phyloP scores from a whole-genome alignment of 53 echinoderm and acorn worm species.

The Arbacia lixula region DNA sequence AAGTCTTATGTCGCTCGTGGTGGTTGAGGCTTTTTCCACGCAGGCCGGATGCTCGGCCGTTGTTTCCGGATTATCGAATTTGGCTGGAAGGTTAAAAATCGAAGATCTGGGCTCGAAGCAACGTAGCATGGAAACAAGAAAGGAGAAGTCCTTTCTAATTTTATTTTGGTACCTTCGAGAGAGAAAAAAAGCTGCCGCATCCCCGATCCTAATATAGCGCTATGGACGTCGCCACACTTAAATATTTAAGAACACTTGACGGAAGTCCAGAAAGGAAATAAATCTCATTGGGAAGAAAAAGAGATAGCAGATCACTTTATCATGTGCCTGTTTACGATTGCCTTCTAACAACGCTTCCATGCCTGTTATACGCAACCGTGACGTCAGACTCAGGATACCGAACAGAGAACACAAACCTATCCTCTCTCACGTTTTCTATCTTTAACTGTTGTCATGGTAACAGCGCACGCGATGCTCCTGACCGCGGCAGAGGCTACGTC shows the following conservation, averaged over 20 bases:
- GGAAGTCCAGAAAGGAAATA: constrained; percentile 30
- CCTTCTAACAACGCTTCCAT: constrained; percentile 31
- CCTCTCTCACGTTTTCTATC: constrained; percentile 46
- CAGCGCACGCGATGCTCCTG: constrained; percentile 49
- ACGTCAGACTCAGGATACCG: constrained; percentile 42
- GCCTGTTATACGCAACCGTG: constrained; percentile 44
- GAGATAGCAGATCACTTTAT: constrained; percentile 46
- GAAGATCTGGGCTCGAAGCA: not conserved
- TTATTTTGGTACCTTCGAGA: constrained; percentile 24
- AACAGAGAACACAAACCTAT: constrained; percentile 49
- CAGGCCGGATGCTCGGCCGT: not conserved
- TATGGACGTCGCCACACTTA: constrained; percentile 16
- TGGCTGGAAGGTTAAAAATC: not conserved
- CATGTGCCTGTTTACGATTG: constrained; percentile 48
- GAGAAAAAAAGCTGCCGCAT: not conserved
- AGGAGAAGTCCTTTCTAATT: constrained; percentile 14
- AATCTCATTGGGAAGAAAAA: constrained; percentile 32
- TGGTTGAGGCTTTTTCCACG: too few relatives aligned
- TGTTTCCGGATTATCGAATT: constrained; percentile 24
- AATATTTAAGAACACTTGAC: constrained; percentile 46
- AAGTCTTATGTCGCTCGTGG: too few relatives aligned
- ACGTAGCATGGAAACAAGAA: constrained; percentile 9
- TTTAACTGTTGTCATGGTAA: constrained; percentile 56
- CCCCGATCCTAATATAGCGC: constrained; percentile 22
- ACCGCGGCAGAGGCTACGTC: constrained; percentile 33